Evolutionary conservation across 2,888 invertebrate genomes (phyloP), one percentile per base, ranked within the genome.

Genomic region (Slavum lentiscoides): DNA sequence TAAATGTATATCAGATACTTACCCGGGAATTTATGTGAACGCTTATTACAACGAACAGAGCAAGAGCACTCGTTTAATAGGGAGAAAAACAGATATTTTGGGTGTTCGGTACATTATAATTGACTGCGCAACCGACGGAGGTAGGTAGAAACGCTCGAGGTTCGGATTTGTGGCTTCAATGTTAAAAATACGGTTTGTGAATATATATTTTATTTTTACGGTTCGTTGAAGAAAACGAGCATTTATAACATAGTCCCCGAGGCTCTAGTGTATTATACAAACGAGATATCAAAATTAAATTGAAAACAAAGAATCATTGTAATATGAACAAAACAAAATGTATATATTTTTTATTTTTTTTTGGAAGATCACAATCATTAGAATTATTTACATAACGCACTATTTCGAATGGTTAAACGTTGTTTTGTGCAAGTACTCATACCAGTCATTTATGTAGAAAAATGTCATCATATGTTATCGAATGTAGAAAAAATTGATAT

Each of bases 171-270:
- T 64, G 80, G 80, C 55, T 72, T 62, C 70, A 49, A 80, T 80
- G 80, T 72, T 80, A 64, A 80, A 80, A 80, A 80, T 72, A 72
- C 62, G 58, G 62, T 64, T 58, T 58, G 80, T 43, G 70, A 64
- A 77, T 77, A 37, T 80, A 80, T 58, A 64, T 80, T 64, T 80
- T 80, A 72, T 80, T 80, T 80, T 80, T 72, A 80, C 72, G 80
- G 80, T 80, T 80, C 80, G 80, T 64, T 64, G 80, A 80, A 80
- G 72, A 80, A 80, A 80, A 72, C 15, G 64, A 80, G 64, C 66
- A 80, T 80, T 80, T 72, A 72, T 80, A 70, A 62, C 39, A 64
- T 66, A 64, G 39, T 72, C 64, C 66, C 70, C 8, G 19, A 64
- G 72, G 30, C 39, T 55, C 23, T 55, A 17, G 69, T n/a, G 15